Evolutionary conservation across 2,888 invertebrate genomes (phyloP), one percentile per base, ranked within the genome.

Genomic region (Platynereis dumerilii): DNA sequence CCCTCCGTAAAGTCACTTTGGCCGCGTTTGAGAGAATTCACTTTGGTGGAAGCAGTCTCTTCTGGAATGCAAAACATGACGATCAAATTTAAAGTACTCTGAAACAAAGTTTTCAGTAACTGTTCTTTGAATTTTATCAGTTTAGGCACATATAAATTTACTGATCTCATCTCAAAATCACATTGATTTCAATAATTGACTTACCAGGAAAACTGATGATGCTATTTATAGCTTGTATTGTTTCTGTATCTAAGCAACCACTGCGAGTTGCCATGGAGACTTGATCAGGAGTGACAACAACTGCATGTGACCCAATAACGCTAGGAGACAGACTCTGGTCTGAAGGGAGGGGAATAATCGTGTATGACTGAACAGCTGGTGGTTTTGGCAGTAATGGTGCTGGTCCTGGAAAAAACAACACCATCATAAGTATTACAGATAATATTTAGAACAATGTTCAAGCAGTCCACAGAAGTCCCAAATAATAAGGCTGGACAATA

Each of bases 361-460:
- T 64, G 53, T 54, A 71, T 1, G 39, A 5, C 48, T 48, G 52
- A 5, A 48, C 26, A 34, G 64, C 20, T 1, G 69, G 56, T 15
- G 61, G 64, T 53, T 71, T 71, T 5, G 71, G 71, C 54, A 71
- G 68, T 54, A 71, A 55, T 2, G 68, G 69, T 15, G 65, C 60
- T 20, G 66, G 69, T 22, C 66, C 71, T 69, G 66, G 10, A 55
- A 29, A 44, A 64, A 22, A 12, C 34, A 34, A 34, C n/a, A 24
- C 53, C 22, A 53, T 53, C n/a, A 20, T 15, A 17, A 20, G 10
- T 17, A 20, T 20, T 53, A 22, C n/a, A n/a, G n/a, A n/a, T n/a
- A n/a, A n/a, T n/a, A n/a, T n/a, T n/a, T n/a, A n/a, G n/a, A n/a
- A n/a, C n/a, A n/a, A n/a, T n/a, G n/a, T n/a, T n/a, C n/a, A n/a